Percentiles rank a stretch among this genome's conserved stretches.
These are phyloP conservation scores for Phortica okadai DNA, from an alignment of 2,888 invertebrate species.

Conservation along the genomic window DNA sequence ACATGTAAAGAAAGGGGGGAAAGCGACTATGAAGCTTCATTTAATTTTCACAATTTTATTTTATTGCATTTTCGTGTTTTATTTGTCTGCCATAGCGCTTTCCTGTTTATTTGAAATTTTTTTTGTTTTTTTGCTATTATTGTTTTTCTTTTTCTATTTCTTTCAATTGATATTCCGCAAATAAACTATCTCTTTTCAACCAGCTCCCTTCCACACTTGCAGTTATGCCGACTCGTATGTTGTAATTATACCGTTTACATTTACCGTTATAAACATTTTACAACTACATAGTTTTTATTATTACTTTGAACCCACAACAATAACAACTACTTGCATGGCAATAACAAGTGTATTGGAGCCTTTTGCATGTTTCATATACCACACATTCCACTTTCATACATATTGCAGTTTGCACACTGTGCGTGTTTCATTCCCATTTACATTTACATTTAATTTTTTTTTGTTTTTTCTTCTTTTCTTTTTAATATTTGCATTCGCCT, in stretches of 20 bases:
- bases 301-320: constrained; percentile 6
- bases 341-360: not conserved
- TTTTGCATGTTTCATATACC: not conserved
- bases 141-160: constrained; percentile 1
- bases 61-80: constrained; percentile 31
- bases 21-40: not conserved
- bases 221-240: constrained; percentile 16
- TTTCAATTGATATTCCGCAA: constrained; percentile 15
- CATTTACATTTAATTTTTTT: not conserved
- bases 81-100: constrained; percentile 16
- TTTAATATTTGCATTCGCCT: constrained; percentile 31
- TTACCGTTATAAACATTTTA: constrained; percentile 48
- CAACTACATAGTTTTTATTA: constrained; percentile 19
- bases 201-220: not conserved
- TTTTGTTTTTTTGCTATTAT: constrained; percentile 14
- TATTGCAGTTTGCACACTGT: constrained; percentile 42
- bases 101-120: not conserved
- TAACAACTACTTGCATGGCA: not conserved
- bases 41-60: not conserved
- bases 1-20: too few species aligned
- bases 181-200: not conserved
- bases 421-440: constrained; percentile 36
- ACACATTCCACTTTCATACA: not conserved
- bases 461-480: constrained; percentile 16
- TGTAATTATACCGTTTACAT: constrained; percentile 59